These are phyloP conservation scores for Mesocricetus auratus DNA, from an alignment of 2,113 vertebrate genomes.

Conservation along the genomic window DNA sequence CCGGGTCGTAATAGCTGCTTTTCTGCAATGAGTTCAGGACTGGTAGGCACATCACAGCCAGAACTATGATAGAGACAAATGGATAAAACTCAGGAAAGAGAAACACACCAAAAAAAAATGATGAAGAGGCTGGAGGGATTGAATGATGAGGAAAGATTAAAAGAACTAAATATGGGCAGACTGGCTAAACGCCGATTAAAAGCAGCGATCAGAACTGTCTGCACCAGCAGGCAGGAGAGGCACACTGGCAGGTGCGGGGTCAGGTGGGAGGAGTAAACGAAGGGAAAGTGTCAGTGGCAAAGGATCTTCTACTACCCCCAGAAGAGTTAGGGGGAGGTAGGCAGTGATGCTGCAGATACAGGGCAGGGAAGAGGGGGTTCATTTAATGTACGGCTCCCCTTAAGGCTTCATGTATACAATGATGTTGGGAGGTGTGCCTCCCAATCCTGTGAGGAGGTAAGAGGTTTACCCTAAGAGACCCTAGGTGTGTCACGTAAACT, in stretches of 20 bases:
- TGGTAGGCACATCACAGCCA: conserved; percentile 71
- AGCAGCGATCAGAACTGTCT: conserved; percentile 77
- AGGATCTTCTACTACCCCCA: background rate
- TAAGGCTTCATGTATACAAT: background rate
- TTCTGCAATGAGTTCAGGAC: conserved; percentile 54
- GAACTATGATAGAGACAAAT: conserved; percentile 82
- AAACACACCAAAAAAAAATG: conserved; percentile 78
- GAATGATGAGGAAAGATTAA: conserved; percentile 84
- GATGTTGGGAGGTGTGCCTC: background rate
- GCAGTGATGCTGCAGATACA: background rate
- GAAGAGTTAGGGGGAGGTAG: background rate
- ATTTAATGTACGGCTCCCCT: background rate
- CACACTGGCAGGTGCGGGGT: background rate
- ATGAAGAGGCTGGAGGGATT: conserved; percentile 74
- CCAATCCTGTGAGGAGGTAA: background rate
- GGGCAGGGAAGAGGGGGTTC: background rate
- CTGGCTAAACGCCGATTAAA: conserved; percentile 80
- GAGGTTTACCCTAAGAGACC: background rate
- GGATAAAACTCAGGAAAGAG: conserved; percentile 82
- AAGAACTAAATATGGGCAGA: conserved; percentile 83
- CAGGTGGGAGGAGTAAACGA: conserved; percentile 45
- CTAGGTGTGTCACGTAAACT: background rate
- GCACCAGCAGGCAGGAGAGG: conserved; percentile 57
- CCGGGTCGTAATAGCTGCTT: background rate
- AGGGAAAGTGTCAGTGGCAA: conserved; percentile 1